phyloP scores from a whole-genome alignment of 2,888 invertebrate genomes.

The Lordiphosa andalusiaca region DNA sequence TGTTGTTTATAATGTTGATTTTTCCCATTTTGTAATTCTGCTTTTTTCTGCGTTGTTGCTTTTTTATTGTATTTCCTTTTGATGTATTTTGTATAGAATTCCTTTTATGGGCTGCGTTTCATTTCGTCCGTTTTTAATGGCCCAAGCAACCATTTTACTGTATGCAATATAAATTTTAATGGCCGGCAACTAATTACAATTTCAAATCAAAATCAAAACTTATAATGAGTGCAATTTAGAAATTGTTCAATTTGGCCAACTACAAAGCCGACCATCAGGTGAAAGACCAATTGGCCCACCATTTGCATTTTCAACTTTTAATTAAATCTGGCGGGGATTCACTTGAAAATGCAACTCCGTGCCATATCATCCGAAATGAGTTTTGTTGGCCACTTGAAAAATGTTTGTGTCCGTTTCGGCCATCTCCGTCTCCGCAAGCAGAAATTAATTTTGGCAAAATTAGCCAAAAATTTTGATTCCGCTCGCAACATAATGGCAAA shows the following conservation, averaged over 20 bases:
- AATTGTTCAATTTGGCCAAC: constrained; percentile 51
- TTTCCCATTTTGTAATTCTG: constrained; percentile 30
- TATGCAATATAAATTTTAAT: not conserved
- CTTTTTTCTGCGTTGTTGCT: constrained; percentile 19
- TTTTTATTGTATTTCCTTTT: constrained; percentile 27
- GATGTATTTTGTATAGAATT: constrained; percentile 49
- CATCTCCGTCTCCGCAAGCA: constrained; percentile 12
- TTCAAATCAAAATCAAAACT: constrained; percentile 63
- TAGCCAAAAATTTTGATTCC: constrained; percentile 30
- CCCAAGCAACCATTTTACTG: constrained; percentile 10
- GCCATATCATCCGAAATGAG: constrained; percentile 27
- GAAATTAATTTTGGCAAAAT: constrained; percentile 61
- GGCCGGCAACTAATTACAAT: constrained; percentile 59
- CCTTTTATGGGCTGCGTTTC: constrained; percentile 55
- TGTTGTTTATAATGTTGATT: constrained; percentile 69
- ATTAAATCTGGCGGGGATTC: constrained; percentile 51
- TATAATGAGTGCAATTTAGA: constrained; percentile 63
- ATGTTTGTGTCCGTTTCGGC: constrained; percentile 1
- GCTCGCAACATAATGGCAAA: constrained; percentile 21
- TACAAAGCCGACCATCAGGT: constrained; percentile 43
- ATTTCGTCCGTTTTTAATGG: constrained; percentile 41
- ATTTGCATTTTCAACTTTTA: constrained; percentile 57
- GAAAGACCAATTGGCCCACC: constrained; percentile 24
- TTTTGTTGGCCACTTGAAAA: constrained; percentile 21
- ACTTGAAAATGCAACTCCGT: constrained; percentile 42